These are phyloP conservation scores for Sitobion miscanthi DNA, from an alignment of 1,140 invertebrate species.

Conservation along the genomic window DNA sequence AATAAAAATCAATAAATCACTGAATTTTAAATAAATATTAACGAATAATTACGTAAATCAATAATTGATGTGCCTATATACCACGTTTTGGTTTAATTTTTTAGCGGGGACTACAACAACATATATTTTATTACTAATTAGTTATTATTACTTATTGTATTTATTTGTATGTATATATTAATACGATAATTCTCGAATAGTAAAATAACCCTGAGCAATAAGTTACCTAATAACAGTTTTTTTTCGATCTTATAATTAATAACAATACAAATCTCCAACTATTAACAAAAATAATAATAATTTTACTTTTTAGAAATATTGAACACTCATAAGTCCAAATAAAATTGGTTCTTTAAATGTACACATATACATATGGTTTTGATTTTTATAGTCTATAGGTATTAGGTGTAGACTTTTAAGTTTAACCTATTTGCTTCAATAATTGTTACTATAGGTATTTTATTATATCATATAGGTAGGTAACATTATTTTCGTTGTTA, in stretches of 20 bases:
- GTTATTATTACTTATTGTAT: neutral
- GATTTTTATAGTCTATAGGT: neutral
- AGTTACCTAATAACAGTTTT: neutral
- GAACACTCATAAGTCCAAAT: neutral
- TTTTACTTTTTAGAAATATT: neutral
- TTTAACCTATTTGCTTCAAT: neutral
- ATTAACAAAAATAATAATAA: neutral
- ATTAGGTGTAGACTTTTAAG: too few species aligned
- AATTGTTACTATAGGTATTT: neutral
- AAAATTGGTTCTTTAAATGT: neutral
- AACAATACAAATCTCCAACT: neutral
- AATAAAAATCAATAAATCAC: neutral
- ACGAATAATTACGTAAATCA: neutral
- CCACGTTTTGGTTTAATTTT: neutral
- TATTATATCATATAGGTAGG: neutral
- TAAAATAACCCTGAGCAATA: neutral
- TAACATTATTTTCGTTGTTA: neutral
- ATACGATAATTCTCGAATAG: neutral
- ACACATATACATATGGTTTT: neutral
- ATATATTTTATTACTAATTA: neutral
- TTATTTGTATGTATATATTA: neutral
- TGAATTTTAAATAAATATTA: neutral
- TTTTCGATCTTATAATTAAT: neutral
- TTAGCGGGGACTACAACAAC: neutral
- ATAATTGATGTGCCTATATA: neutral